Base-by-base conservation (phyloP, 2,113 vertebrate genomes). In the Cygnus buccinator region DNA sequence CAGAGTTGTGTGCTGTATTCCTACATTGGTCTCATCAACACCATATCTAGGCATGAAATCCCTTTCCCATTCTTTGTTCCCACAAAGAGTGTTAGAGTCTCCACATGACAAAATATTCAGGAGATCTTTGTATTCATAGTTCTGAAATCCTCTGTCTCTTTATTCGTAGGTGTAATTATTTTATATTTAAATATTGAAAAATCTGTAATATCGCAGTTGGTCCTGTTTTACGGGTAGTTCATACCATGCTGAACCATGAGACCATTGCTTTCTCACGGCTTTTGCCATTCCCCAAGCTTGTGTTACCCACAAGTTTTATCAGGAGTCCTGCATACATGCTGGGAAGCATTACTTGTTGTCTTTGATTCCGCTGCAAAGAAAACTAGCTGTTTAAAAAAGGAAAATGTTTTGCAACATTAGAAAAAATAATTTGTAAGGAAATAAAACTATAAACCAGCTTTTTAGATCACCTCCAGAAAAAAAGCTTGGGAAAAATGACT, bases 321-420 rank as follows among this genome's bases (percentile, higher is more conserved):
- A 10, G 71, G 46, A 26, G 33, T 10, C 44, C 44, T 23, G 50
- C 26, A 1, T 26, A 9, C 6, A 2, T 16, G 1, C 41, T 4
- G 62, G 18, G 10, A 9, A 52, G 43, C 5, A 7, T 65, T 44
- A 28, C 18, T 58, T 15, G 13, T 12, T 39, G 21, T 31, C 72
- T 84, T 39, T 74, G 78, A 18, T 74, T 50, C 50, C n/a, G 17
- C 33, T 70, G 41, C 44, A 37, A 54, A 79, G 66, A 46, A 44
- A 65, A 31, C 29, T 20, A 11, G 35, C 41, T 50, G 19, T 48
- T 54, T n/a, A n/a, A 55, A 35, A 35, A 11, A 74, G 37, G 72
- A 29, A 58, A 90, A 70, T 28, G 20, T 48, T 91, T 61, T 46
- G 18, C 31, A 41, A 39, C 0, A 0, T 80, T 39, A 63, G 41